Conservation (phyloP, 92 coral and sea anemone genomes). For the Desmophyllum pertusum region DNA sequence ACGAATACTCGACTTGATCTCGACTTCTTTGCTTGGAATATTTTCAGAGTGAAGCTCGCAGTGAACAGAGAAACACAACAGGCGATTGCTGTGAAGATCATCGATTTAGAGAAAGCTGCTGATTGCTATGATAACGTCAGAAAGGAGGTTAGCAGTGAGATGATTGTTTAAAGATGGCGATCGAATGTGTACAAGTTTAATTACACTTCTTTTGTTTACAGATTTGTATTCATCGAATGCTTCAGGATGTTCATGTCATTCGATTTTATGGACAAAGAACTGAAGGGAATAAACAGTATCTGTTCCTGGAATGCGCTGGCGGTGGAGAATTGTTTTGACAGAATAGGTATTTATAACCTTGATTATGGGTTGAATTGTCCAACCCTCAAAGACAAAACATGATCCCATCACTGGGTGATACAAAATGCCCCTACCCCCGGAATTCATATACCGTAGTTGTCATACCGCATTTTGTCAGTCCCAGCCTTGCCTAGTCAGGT, state of each 20-base stretch:
- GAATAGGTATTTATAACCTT: slow-evolving; percentile 71
- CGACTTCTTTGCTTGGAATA: background rate
- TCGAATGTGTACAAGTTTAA: background rate
- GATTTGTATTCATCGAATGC: slow-evolving; percentile 96
- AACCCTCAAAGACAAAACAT: background rate
- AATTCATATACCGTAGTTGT: background rate
- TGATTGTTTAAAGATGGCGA: background rate
- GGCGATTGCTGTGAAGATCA: slow-evolving; percentile 95
- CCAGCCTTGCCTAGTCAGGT: too few species aligned
- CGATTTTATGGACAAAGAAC: slow-evolving; percentile 95
- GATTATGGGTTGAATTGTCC: background rate
- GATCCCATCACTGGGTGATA: too few species aligned
- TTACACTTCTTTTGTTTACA: slow-evolving; percentile 27
- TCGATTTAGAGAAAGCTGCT: slow-evolving; percentile 85
- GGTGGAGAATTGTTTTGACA: slow-evolving; percentile 96
- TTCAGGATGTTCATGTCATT: slow-evolving; percentile 96
- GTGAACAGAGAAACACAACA: slow-evolving; percentile 87
- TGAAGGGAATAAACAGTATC: slow-evolving; percentile 87
- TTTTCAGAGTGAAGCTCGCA: slow-evolving; percentile 90
- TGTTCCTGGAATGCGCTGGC: slow-evolving; percentile 92
- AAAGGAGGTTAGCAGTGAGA: slow-evolving; percentile 75
- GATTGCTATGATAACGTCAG: slow-evolving; percentile 77
- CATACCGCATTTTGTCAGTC: too few species aligned
- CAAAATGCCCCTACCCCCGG: background rate
- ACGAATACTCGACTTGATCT: background rate